A percentile compares a stretch with the other conserved stretches of the same genome.
Evolutionary conservation across 2,797 vertebrate genomes (phyloP).

Genomic region (Orientallactaga sibirica): DNA sequence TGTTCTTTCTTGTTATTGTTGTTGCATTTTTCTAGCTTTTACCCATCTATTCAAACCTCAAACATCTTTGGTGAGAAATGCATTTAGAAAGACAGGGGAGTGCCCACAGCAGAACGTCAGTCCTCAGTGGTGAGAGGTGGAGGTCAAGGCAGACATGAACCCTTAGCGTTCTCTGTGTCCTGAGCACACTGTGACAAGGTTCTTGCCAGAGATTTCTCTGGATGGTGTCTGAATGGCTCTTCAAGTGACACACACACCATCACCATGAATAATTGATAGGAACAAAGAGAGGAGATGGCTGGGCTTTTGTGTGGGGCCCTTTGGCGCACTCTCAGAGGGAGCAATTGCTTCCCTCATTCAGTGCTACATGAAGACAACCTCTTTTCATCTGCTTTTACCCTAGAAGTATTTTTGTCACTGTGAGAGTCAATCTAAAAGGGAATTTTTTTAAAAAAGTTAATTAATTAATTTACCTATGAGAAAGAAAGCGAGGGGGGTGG

Average conservation of each 20-base stretch:
- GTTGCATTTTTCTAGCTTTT: background rate
- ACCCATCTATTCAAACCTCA: background rate
- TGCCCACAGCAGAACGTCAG: background rate
- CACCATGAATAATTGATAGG: constrained; percentile 45
- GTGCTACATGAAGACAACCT: background rate
- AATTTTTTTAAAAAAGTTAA: background rate
- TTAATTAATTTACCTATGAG: too few relatives aligned
- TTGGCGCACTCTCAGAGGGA: background rate
- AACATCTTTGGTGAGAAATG: background rate
- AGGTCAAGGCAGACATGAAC: fast-evolving
- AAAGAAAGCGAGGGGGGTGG: too few relatives aligned
- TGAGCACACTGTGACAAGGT: fast-evolving
- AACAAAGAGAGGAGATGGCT: background rate
- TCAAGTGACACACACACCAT: background rate
- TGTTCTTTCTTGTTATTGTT: background rate
- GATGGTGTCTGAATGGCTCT: background rate
- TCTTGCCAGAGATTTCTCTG: background rate
- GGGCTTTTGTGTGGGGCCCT: background rate
- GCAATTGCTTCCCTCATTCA: background rate
- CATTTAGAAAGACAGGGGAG: background rate
- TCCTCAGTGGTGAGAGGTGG: too few relatives aligned
- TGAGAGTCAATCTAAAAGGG: background rate
- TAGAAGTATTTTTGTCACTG: too few relatives aligned
- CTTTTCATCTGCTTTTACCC: background rate
- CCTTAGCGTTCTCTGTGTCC: fast-evolving